Conservation (phyloP, 2,113 vertebrate species). For the Haliaeetus leucogaster region DNA sequence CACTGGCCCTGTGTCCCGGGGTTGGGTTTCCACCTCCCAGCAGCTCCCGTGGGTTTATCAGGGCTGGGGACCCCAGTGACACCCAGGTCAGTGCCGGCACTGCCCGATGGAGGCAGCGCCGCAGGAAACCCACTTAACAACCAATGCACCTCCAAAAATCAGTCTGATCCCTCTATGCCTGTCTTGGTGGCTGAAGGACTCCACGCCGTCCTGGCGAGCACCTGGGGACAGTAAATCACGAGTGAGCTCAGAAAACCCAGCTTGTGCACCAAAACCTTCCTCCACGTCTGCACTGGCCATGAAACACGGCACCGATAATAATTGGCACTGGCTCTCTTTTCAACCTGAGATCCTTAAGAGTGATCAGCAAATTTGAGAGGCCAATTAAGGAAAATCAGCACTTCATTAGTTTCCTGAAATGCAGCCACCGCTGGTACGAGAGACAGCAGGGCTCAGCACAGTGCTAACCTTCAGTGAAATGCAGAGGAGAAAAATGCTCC, state of each 20-base stretch:
- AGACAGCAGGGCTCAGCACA: not conserved
- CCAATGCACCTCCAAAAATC: not conserved
- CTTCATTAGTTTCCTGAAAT: constrained; percentile 47
- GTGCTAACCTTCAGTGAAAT: accelerated
- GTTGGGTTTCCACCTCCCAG: not conserved
- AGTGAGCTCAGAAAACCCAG: not conserved
- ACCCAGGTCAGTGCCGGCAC: accelerated
- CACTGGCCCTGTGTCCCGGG: accelerated
- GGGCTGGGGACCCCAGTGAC: not conserved
- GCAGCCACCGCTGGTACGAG: not conserved
- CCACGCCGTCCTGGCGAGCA: not conserved
- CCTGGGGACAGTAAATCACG: accelerated
- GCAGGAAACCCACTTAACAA: not conserved
- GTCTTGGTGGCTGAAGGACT: not conserved
- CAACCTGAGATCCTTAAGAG: not conserved
- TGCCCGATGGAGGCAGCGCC: not conserved
- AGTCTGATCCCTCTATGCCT: accelerated
- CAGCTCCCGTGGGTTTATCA: accelerated
- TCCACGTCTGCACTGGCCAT: accelerated
- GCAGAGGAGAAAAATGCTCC: not conserved
- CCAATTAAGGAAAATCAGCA: constrained; percentile 45
- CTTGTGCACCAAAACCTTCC: accelerated
- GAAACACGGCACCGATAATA: not conserved
- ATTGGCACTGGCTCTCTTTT: not conserved
- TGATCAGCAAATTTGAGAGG: constrained; percentile 23